phyloP scores from a whole-genome alignment of 1,140 invertebrate species.

The Drosophila kikkawai region DNA sequence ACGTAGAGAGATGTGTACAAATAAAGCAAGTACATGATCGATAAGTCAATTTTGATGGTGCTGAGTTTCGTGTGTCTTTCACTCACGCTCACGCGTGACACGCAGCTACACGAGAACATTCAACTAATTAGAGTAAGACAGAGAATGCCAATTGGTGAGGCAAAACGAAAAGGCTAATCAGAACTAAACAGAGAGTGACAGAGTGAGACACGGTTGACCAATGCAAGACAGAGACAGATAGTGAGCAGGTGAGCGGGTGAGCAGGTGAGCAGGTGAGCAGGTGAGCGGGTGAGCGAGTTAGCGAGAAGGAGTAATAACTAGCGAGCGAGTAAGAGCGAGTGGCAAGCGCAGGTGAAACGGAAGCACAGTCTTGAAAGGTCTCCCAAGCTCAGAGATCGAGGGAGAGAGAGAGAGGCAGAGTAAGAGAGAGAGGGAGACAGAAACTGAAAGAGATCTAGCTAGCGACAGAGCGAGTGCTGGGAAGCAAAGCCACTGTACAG shows the following conservation, averaged over 20 bases:
- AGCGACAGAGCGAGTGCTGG: slow-evolving; percentile 7
- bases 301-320: slow-evolving; percentile 19
- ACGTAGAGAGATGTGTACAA: slow-evolving; percentile 42
- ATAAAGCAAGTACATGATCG: slow-evolving; percentile 35
- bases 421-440: slow-evolving; percentile 1
- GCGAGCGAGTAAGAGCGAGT: slow-evolving; percentile 21
- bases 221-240: slow-evolving; percentile 35
- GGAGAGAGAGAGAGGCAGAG: slow-evolving; percentile 1
- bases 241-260: slow-evolving; percentile 1
- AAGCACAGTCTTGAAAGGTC: neutral
- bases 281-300: slow-evolving; percentile 7
- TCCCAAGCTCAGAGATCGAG: neutral
- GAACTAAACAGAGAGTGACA: slow-evolving; percentile 46
- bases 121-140: slow-evolving; percentile 54
- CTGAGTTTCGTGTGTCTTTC: slow-evolving; percentile 13
- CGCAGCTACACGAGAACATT: slow-evolving; percentile 41
- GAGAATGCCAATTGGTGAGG: slow-evolving; percentile 49
- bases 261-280: slow-evolving; percentile 1
- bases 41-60: slow-evolving; percentile 40
- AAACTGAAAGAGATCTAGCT: slow-evolving; percentile 5
- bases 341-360: slow-evolving; percentile 7
- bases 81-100: slow-evolving; percentile 26
- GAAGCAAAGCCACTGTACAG: slow-evolving; percentile 17
- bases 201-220: slow-evolving; percentile 44
- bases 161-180: slow-evolving; percentile 33